Percentiles rank a stretch among this genome's conserved stretches.
phyloP scores from a whole-genome alignment of 2,797 vertebrate genomes.

The Anniella stebbinsi region DNA sequence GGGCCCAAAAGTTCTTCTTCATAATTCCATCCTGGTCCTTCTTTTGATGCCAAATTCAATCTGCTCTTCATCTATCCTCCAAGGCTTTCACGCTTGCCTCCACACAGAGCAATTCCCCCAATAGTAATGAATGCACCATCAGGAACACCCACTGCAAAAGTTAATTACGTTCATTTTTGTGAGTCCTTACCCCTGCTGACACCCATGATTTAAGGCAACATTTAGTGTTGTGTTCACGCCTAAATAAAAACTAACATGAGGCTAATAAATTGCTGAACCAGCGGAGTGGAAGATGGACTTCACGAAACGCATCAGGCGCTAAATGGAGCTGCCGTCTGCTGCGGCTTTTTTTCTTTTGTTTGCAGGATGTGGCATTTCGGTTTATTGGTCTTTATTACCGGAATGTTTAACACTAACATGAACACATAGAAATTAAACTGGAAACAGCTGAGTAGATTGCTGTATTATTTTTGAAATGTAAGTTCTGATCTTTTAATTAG shows the following conservation, averaged over 20 bases:
- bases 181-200: background rate
- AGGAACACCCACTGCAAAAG: background rate
- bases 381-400: background rate
- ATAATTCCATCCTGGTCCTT: too few species aligned
- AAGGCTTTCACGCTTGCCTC: background rate
- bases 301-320: background rate
- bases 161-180: conserved; percentile 1
- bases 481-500: conserved; percentile 6
- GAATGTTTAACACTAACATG: background rate
- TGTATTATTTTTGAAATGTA: background rate
- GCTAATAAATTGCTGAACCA: conserved; percentile 35
- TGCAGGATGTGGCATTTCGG: background rate
- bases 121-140: background rate
- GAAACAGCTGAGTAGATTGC: background rate
- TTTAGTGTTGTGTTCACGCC: background rate
- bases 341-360: background rate
- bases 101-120: background rate
- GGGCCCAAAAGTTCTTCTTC: background rate
- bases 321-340: background rate
- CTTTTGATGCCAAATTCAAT: background rate
- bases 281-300: conserved; percentile 34
- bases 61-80: background rate
- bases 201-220: background rate
- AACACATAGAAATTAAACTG: conserved; percentile 3
- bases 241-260: conserved; percentile 47